Evolutionary conservation across 2,113 vertebrate genomes (phyloP).

Genomic region (Sapajus apella): DNA sequence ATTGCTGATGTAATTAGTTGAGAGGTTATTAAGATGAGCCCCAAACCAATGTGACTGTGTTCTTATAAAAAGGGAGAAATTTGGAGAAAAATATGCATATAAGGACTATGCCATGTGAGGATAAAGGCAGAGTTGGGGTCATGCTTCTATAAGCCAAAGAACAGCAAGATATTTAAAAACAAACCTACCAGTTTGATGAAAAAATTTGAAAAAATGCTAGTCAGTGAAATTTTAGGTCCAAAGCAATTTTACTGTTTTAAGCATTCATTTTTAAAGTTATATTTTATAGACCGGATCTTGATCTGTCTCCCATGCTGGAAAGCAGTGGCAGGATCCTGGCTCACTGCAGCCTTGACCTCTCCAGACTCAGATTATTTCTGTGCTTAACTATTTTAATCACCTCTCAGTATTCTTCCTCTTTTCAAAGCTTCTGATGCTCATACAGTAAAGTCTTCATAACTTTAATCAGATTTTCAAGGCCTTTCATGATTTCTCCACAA

Average conservation of each 20-base stretch:
- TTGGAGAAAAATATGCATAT: neutral
- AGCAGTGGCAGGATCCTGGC: too few species aligned
- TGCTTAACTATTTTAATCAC: neutral
- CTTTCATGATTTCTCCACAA: neutral
- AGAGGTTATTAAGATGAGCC: neutral
- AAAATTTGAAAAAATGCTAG: neutral
- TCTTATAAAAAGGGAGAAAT: neutral
- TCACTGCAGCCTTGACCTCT: too few species aligned
- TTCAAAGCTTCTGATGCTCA: neutral
- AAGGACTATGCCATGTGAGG: neutral
- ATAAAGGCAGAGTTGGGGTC: neutral
- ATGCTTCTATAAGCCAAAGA: neutral
- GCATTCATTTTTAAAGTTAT: too few species aligned
- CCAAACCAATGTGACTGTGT: neutral
- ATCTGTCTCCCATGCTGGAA: too few species aligned
- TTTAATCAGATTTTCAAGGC: neutral
- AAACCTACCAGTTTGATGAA: neutral
- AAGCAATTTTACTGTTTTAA: conserved; percentile 45
- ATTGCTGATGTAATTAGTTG: neutral
- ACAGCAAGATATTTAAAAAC: neutral
- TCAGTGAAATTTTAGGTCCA: neutral
- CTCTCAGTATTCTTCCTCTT: neutral
- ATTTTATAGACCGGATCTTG: too few species aligned
- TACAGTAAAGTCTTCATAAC: neutral
- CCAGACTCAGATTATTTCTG: neutral